These are phyloP conservation scores for Drosophila kepulauana DNA, from an alignment of 1,140 invertebrate genomes.

Conservation along the genomic window DNA sequence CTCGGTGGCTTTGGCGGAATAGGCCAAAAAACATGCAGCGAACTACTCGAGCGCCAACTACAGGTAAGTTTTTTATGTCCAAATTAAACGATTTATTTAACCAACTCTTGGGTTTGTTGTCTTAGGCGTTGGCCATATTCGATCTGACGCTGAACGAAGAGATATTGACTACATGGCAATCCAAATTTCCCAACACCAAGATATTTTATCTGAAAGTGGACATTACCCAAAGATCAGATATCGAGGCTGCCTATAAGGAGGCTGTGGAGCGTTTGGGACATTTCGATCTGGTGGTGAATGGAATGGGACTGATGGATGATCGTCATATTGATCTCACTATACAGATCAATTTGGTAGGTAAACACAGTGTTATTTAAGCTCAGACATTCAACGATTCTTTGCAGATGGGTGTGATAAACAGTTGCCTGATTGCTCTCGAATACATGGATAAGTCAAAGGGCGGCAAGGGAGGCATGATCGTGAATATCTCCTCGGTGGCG, in stretches of 20 bases:
- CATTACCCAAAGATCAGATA: slow-evolving; percentile 62
- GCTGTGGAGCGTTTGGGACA: slow-evolving; percentile 42
- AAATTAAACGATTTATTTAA: neutral
- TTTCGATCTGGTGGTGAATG: slow-evolving; percentile 74
- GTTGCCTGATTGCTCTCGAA: slow-evolving; percentile 64
- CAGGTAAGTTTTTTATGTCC: slow-evolving; percentile 44
- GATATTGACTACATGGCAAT: slow-evolving; percentile 47
- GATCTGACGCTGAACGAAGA: slow-evolving; percentile 53
- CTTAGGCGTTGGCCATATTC: slow-evolving; percentile 63
- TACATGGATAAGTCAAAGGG: slow-evolving; percentile 87
- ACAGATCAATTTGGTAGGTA: slow-evolving; percentile 64
- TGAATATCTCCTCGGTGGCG: slow-evolving; percentile 88
- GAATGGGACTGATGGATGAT: slow-evolving; percentile 71
- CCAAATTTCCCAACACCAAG: slow-evolving; percentile 25
- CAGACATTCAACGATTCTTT: neutral
- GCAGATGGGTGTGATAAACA: slow-evolving; percentile 69
- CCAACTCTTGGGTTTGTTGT: neutral
- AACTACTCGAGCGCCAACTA: slow-evolving; percentile 53
- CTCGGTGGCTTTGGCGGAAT: slow-evolving; percentile 81
- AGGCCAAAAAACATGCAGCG: slow-evolving; percentile 64
- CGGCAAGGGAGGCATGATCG: slow-evolving; percentile 87
- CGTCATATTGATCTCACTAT: slow-evolving; percentile 57
- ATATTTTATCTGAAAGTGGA: slow-evolving; percentile 60
- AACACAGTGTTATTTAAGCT: neutral
- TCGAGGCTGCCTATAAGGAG: slow-evolving; percentile 65